These are phyloP conservation scores for Sesamia nonagrioides DNA, from an alignment of 1,140 invertebrate genomes.

Conservation along the genomic window DNA sequence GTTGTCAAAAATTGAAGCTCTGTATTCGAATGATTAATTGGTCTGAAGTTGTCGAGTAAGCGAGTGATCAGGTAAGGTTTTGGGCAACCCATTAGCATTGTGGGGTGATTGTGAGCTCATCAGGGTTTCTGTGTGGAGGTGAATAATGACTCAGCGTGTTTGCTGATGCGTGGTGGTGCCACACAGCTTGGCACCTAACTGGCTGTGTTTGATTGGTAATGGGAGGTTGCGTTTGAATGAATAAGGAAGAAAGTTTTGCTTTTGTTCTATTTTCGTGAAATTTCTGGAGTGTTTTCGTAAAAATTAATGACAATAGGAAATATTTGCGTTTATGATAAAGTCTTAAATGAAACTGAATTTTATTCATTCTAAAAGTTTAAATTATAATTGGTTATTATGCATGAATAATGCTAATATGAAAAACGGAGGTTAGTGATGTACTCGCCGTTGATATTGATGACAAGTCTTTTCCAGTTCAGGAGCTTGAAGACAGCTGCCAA, in stretches of 20 bases:
- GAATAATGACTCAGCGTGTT: constrained; percentile 70
- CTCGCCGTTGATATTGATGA: too few relatives aligned
- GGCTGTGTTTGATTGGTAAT: neutral
- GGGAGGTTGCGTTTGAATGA: neutral
- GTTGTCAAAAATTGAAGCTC: constrained; percentile 42
- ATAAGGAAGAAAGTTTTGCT: too few relatives aligned
- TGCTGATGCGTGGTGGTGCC: constrained; percentile 43
- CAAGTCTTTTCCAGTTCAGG: too few relatives aligned
- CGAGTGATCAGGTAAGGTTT: constrained; percentile 43
- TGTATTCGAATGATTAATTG: constrained; percentile 51
- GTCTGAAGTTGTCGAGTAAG: constrained; percentile 34
- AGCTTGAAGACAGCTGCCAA: too few relatives aligned
- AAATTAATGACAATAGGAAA: too few relatives aligned
- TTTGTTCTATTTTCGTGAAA: neutral
- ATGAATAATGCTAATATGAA: too few relatives aligned
- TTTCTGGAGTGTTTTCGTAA: too few relatives aligned
- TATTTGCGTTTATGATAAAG: too few relatives aligned
- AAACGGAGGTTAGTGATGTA: too few relatives aligned
- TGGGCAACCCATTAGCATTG: constrained; percentile 66
- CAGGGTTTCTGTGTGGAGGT: constrained; percentile 56
- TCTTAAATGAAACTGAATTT: too few relatives aligned
- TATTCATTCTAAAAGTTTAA: too few relatives aligned
- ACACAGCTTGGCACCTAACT: constrained; percentile 32
- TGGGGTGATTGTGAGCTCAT: constrained; percentile 66
- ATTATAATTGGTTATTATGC: too few relatives aligned